Percentiles rank a stretch among this genome's conserved stretches.
Conservation (phyloP, 2,888 invertebrate genomes). For the Hirtodrosophila alboralis region DNA sequence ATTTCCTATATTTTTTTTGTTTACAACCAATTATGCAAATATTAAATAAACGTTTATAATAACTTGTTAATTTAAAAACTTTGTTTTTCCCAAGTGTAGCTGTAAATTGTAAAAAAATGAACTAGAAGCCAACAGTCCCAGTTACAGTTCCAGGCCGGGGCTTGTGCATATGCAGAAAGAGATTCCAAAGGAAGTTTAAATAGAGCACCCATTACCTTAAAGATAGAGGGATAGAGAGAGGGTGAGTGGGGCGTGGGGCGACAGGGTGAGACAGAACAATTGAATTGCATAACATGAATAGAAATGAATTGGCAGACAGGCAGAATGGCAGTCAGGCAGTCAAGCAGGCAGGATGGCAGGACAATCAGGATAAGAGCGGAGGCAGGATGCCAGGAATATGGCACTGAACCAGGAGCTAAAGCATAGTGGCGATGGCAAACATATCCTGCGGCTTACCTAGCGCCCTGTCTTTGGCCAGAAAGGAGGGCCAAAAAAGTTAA, state of each 20-base stretch:
- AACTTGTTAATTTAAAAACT: too few species aligned
- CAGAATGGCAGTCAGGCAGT: slow-evolving; percentile 51
- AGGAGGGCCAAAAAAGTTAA: slow-evolving; percentile 51
- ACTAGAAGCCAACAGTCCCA: not conserved
- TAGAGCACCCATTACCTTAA: slow-evolving; percentile 10
- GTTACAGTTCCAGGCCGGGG: not conserved
- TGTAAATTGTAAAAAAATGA: slow-evolving; percentile 9
- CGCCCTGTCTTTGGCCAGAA: slow-evolving; percentile 23
- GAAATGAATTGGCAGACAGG: slow-evolving; percentile 76
- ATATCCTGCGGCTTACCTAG: slow-evolving; percentile 65
- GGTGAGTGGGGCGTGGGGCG: not conserved
- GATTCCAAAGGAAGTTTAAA: slow-evolving; percentile 32
- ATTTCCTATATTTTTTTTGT: too few species aligned
- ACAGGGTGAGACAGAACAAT: slow-evolving; percentile 65
- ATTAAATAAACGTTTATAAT: too few species aligned
- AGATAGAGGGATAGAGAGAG: not conserved
- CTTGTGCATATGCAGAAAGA: slow-evolving; percentile 58
- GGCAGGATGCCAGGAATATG: slow-evolving; percentile 4
- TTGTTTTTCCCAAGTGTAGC: too few species aligned
- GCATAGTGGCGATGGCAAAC: slow-evolving; percentile 49
- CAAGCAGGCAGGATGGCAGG: slow-evolving; percentile 4
- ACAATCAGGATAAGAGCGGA: slow-evolving; percentile 21
- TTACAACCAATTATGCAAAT: too few species aligned
- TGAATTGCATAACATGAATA: slow-evolving; percentile 82
- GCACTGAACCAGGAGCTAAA: slow-evolving; percentile 15